Percentiles rank a stretch among this genome's conserved stretches.
Evolutionary conservation across 2,113 vertebrate genomes (phyloP).

Genomic region (Excalfactoria chinensis): DNA sequence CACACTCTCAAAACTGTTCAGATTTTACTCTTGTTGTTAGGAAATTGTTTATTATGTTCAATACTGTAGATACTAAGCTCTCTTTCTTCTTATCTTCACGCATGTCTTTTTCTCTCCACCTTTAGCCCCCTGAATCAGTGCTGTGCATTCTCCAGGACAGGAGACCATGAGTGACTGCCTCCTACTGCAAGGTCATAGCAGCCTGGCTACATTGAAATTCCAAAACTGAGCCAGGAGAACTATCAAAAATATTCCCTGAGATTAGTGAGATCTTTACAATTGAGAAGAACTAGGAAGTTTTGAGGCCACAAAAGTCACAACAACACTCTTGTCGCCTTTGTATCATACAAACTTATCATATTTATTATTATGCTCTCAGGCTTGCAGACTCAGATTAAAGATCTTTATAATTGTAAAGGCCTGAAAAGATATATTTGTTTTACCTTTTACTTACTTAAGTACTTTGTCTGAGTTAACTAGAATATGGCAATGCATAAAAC

Average conservation of each 20-base stretch:
- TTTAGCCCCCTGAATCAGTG: fast-evolving
- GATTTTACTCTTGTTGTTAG: neutral
- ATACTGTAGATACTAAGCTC: fast-evolving
- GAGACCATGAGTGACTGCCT: neutral
- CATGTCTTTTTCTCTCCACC: neutral
- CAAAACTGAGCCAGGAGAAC: neutral
- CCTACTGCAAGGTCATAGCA: neutral
- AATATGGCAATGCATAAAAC: neutral
- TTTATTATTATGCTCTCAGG: neutral
- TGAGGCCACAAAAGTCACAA: neutral
- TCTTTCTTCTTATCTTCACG: neutral
- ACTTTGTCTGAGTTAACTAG: neutral
- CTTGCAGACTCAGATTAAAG: neutral
- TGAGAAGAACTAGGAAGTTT: neutral
- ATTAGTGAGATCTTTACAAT: neutral
- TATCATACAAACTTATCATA: neutral
- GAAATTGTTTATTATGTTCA: neutral
- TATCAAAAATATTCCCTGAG: neutral
- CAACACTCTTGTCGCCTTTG: neutral
- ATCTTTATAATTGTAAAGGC: neutral
- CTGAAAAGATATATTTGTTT: neutral
- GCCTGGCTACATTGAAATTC: neutral
- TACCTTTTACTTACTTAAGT: neutral
- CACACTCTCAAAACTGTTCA: neutral
- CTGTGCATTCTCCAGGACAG: neutral